Conservation (phyloP, 2,113 vertebrate species). For the Etheostoma spectabile region DNA sequence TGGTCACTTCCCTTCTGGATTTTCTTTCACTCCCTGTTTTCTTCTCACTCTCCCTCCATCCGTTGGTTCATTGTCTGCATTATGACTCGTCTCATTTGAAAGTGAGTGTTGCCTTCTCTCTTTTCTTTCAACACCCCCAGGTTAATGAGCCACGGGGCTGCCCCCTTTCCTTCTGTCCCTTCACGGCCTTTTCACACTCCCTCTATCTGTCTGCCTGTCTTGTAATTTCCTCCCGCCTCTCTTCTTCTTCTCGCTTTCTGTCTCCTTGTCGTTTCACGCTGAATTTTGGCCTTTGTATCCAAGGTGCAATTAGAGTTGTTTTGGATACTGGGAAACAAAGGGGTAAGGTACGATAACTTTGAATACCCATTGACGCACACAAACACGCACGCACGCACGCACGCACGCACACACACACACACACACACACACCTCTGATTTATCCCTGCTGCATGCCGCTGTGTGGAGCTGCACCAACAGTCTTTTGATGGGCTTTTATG, state of each 20-base stretch:
- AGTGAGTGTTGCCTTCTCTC: slow-evolving; percentile 54
- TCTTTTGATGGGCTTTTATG: slow-evolving; percentile 63
- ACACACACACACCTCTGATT: slow-evolving; percentile 41
- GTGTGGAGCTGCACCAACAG: slow-evolving; percentile 19
- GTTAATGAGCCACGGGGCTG: slow-evolving; percentile 75
- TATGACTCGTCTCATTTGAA: slow-evolving; percentile 68
- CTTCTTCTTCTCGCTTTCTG: slow-evolving; percentile 35
- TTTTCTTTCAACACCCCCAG: slow-evolving; percentile 55
- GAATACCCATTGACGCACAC: slow-evolving; percentile 23
- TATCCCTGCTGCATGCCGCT: slow-evolving; percentile 11
- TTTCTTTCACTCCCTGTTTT: slow-evolving; percentile 5
- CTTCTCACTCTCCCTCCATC: slow-evolving; percentile 24
- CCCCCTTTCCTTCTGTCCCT: slow-evolving; percentile 55
- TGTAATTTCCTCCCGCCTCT: slow-evolving; percentile 47
- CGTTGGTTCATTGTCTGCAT: slow-evolving; percentile 68
- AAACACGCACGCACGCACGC: slow-evolving; percentile 19
- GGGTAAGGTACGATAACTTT: slow-evolving; percentile 52
- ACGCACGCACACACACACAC: slow-evolving; percentile 26
- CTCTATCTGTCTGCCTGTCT: slow-evolving; percentile 59
- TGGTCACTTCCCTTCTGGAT: slow-evolving; percentile 15
- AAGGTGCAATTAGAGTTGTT: slow-evolving; percentile 72
- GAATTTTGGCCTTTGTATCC: slow-evolving; percentile 70
- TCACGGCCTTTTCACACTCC: slow-evolving; percentile 60
- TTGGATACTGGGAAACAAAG: slow-evolving; percentile 68
- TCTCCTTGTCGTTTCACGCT: slow-evolving; percentile 55